phyloP scores from a whole-genome alignment of 2,113 vertebrate genomes.

The Neogobius melanostomus region DNA sequence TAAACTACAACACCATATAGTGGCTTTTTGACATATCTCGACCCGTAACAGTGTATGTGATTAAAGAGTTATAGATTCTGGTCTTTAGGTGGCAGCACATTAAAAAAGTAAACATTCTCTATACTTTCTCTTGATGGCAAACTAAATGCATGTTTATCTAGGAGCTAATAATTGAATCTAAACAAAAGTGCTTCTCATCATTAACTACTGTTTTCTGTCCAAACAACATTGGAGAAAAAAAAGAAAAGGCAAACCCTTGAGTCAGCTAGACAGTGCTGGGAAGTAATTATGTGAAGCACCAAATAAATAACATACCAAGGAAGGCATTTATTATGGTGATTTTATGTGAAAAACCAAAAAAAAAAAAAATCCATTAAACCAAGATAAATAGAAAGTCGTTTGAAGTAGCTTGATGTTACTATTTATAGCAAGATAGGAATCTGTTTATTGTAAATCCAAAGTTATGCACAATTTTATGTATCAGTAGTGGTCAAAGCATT shows the following conservation, averaged over 20 bases:
- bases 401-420: neutral
- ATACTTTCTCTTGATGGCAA: neutral
- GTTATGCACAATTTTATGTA: too few species aligned
- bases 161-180: neutral
- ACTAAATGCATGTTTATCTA: neutral
- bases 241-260: neutral
- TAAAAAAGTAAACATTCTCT: neutral
- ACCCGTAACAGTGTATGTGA: neutral
- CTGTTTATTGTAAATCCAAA: too few species aligned
- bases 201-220: neutral
- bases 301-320: neutral
- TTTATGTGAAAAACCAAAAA: too few species aligned
- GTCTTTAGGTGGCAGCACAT: neutral
- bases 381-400: neutral
- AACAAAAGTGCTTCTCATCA: neutral
- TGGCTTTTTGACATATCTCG: neutral
- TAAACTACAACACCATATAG: too few species aligned
- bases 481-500: too few species aligned
- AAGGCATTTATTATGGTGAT: neutral
- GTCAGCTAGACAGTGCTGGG: neutral
- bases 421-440: too few species aligned
- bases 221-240: neutral
- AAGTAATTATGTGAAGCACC: neutral
- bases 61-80: neutral
- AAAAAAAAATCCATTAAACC: too few species aligned